Percentiles rank a stretch among this genome's conserved stretches.
phyloP scores from a whole-genome alignment of 2,888 invertebrate genomes.

The Athalia cordata region DNA sequence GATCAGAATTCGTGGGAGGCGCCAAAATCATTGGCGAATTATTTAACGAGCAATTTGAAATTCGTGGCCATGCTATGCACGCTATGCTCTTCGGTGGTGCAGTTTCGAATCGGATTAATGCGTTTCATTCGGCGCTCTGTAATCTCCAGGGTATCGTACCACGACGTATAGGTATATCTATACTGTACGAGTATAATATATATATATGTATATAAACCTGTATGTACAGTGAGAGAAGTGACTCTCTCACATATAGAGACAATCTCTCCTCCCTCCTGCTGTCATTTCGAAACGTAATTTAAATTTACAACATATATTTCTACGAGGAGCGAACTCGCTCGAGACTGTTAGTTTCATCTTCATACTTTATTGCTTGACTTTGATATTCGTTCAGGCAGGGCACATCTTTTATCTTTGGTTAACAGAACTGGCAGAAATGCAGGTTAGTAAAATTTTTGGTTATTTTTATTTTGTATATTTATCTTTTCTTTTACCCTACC shows the following conservation, averaged over 20 bases:
- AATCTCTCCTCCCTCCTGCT: slow-evolving; percentile 41
- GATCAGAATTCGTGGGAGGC: slow-evolving; percentile 12
- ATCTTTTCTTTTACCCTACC: background rate
- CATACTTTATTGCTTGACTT: slow-evolving; percentile 48
- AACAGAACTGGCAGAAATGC: slow-evolving; percentile 52
- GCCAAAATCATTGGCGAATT: slow-evolving; percentile 24
- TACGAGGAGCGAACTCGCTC: slow-evolving; percentile 18
- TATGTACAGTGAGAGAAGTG: slow-evolving; percentile 3
- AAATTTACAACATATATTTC: slow-evolving; percentile 52
- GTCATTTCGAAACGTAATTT: slow-evolving; percentile 49
- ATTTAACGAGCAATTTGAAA: slow-evolving; percentile 38
- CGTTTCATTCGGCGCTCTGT: slow-evolving; percentile 49
- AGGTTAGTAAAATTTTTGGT: slow-evolving; percentile 43
- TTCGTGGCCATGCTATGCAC: slow-evolving; percentile 9
- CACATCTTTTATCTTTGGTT: slow-evolving; percentile 30
- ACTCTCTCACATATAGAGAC: slow-evolving; percentile 25
- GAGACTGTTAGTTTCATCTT: slow-evolving; percentile 54
- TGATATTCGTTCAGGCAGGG: slow-evolving; percentile 19
- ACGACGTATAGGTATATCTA: background rate
- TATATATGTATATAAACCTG: no score
- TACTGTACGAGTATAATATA: no score
- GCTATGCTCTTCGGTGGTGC: slow-evolving; percentile 15
- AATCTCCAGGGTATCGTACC: slow-evolving; percentile 50
- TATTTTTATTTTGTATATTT: background rate
- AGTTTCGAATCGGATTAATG: slow-evolving; percentile 51